These are phyloP conservation scores for Atherix ibis DNA, from an alignment of 2,888 invertebrate species.

Conservation along the genomic window DNA sequence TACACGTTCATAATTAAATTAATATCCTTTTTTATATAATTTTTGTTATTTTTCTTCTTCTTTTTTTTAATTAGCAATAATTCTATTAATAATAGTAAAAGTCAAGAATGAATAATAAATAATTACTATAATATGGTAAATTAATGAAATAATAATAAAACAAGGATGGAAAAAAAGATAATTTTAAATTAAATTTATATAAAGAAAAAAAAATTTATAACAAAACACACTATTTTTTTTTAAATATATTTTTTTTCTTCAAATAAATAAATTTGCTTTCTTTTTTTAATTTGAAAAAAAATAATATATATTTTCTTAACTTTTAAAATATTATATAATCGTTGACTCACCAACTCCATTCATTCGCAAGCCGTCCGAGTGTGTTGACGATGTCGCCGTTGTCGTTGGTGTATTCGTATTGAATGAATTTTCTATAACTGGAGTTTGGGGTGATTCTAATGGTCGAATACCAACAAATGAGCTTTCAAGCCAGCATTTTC, in stretches of 20 bases:
- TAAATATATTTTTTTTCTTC: slow-evolving; percentile 7
- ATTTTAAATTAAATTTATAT: no score
- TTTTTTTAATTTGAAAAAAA: slow-evolving; percentile 6
- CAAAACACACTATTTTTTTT: slow-evolving; percentile 3
- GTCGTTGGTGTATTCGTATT: slow-evolving; percentile 23
- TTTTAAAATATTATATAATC: slow-evolving; percentile 23
- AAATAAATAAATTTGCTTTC: slow-evolving; percentile 3
- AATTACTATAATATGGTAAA: no score
- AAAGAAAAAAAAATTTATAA: no score
- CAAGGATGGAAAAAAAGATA: no score
- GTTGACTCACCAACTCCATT: slow-evolving; percentile 38
- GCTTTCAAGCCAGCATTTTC: slow-evolving; percentile 79
- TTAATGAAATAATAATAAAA: no score
- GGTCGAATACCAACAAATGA: slow-evolving; percentile 79
- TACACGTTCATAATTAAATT: no score
- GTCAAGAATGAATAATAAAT: no score
- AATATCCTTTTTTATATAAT: background rate
- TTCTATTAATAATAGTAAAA: no score
- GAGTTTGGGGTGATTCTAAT: slow-evolving; percentile 71
- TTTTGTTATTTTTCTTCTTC: background rate
- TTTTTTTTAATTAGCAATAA: background rate
- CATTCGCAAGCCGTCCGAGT: slow-evolving; percentile 26
- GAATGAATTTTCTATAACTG: slow-evolving; percentile 39
- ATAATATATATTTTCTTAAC: no score
- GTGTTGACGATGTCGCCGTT: slow-evolving; percentile 24